Base-by-base conservation (phyloP, 2,797 vertebrate genomes). In the Enteromius thamalakanensis region DNA sequence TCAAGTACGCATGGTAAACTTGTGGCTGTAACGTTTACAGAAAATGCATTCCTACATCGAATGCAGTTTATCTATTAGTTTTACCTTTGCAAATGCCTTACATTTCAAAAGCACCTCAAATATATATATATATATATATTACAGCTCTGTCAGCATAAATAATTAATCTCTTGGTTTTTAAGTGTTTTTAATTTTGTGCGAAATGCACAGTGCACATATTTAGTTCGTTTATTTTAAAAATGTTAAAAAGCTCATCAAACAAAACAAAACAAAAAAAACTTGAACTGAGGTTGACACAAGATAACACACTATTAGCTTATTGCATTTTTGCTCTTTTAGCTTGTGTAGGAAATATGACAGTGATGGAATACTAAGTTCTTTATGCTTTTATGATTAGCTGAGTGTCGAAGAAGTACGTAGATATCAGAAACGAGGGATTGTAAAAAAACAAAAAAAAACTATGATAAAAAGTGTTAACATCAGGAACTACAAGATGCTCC, bases 21-120 rank as follows among this genome's bases (percentile, higher is more conserved):
- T 88, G 79, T 90, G 88, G 92, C 93, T 93, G 91, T 86, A 84
- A 91, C 91, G 94, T 97, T 97, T 96, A 96, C 93, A 95, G 88
- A 92, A 92, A 92, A 53, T 84, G 85, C 81, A 81, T 97, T 96
- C 94, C 92, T 94, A 91, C 93, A 93, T 93, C 90, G 92, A 93
- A 87, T 94, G 93, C 90, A 88, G 67, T 82, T 81, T 84, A 23
- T 80, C 15, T 79, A n/a, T 89, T 88, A 81, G 32, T 69, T 83
- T 87, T 90, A 89, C 88, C 85, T 85, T 79, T 79, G 68, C 81
- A 47, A 86, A 94, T 95, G 94, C 94, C 93, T 96, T 95, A 94
- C 91, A 87, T 93, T 93, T 96, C 91, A 91, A 91, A 86, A 77
- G 3, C 51, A 65, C 65, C 9, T 29, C 53, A 80, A 47, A 60